Evolutionary conservation across 2,113 vertebrate genomes (phyloP), one percentile per base, ranked within the genome.

Genomic region (Sciurus niger): DNA sequence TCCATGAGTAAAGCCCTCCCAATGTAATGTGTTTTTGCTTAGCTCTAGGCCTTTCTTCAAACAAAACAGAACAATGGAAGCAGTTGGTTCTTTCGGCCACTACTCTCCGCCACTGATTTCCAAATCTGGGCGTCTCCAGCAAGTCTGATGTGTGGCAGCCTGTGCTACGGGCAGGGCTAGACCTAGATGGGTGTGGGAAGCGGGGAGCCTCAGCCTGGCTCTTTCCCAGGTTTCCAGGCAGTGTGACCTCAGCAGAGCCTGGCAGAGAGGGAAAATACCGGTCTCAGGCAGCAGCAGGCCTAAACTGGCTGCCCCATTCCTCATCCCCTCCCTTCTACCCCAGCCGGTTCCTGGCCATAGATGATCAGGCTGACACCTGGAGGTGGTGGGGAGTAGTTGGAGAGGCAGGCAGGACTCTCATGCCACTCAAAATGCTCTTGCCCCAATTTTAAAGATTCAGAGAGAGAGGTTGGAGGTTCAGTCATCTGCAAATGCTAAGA

Each of bases 41-140:
- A 84, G 89, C 37, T 16, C 72, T 53, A 79, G n/a, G 37, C 32
- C 18, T 53, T 84, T 94, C 77, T 84, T 84, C 24, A 68, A 74
- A 76, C 40, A 89, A 63, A 70, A 74, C n/a, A 92, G 77, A 96
- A 34, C 46, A 89, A 14, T 32, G 20, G 46, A 83, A 93, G 58
- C 1, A 55, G 6, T 37, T 46, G 0, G 1, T 80, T 85, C 60
- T 70, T 58, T 72, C 14, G 17, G 24, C 14, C 4, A 34, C 68
- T 8, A 82, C 67, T 70, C 63, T 67, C 16, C 9, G 20, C 18
- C 4, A 34, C 70, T 12, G 28, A 18, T 65, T 84, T 92, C 79
- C 67, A 90, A 58, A 51, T 2, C 34, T 67, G 68, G 37, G 40
- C 1, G 8, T 73, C 48, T 77, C 32, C 67, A 40, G 55, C 37